phyloP scores from a whole-genome alignment of 2,888 invertebrate species.

The Pyrrhosoma nymphula region DNA sequence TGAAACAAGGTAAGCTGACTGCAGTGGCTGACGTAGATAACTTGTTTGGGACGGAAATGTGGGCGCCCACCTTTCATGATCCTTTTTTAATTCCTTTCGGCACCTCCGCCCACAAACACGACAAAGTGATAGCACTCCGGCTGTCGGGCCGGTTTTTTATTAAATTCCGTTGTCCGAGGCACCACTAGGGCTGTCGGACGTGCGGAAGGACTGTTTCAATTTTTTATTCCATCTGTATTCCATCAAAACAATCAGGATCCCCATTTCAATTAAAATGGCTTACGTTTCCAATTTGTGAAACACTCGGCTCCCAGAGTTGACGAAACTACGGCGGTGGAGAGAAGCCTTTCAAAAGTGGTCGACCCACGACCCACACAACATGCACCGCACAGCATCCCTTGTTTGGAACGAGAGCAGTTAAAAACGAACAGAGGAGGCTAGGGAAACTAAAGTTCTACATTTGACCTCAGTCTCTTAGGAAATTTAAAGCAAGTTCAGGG shows the following conservation, averaged over 20 bases:
- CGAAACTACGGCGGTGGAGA: neutral
- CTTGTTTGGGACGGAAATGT: neutral
- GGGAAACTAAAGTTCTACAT: neutral
- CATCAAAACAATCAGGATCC: slow-evolving; percentile 12
- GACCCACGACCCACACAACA: neutral
- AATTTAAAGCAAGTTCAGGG: no score
- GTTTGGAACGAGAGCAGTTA: neutral
- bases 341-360: neutral
- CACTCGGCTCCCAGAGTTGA: neutral
- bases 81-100: neutral
- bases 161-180: neutral
- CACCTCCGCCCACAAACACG: neutral
- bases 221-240: neutral
- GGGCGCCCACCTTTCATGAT: neutral
- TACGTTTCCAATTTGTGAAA: slow-evolving; percentile 19
- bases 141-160: neutral
- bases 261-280: slow-evolving; percentile 28
- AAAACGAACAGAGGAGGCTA: neutral
- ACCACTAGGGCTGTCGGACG: neutral
- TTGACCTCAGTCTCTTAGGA: neutral
- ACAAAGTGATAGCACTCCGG: neutral
- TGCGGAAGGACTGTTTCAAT: neutral
- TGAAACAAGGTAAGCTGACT: neutral
- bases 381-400: neutral
- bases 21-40: neutral